Conservation (phyloP, 2,888 invertebrate genomes). For the Rotaria sp. region DNA sequence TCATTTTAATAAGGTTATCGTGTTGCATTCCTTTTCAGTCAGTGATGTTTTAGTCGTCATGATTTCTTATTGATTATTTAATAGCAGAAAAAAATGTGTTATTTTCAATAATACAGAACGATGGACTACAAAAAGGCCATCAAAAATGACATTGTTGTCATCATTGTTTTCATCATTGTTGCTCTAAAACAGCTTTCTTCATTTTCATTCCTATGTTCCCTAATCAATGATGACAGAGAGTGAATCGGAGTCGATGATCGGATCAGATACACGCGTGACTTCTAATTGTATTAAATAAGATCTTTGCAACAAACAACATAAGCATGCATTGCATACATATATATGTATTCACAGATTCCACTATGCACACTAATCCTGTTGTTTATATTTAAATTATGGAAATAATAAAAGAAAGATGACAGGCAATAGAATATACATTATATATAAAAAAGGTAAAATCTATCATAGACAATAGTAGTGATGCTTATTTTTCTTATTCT, state of each 20-base stretch:
- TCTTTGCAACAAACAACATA: background rate
- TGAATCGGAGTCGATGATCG: background rate
- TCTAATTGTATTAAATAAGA: conserved; percentile 5
- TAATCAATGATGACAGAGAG: background rate
- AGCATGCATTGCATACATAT: background rate
- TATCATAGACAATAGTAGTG: background rate
- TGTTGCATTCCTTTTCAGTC: background rate
- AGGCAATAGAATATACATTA: background rate
- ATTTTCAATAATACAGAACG: background rate
- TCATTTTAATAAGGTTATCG: background rate
- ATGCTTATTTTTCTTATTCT: background rate
- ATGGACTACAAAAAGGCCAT: background rate
- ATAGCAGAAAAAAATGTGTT: background rate
- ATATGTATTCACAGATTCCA: background rate
- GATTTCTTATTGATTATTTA: background rate
- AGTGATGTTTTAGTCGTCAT: background rate
- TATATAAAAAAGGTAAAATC: background rate
- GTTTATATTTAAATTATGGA: background rate
- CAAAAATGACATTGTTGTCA: background rate
- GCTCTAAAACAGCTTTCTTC: background rate
- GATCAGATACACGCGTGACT: conserved; percentile 6
- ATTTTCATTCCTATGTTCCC: background rate
- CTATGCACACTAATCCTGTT: background rate
- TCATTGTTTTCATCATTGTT: background rate
- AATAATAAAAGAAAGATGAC: background rate